Evolutionary conservation across 1,140 invertebrate genomes (phyloP).

Genomic region (Dufourea novaeangliae): DNA sequence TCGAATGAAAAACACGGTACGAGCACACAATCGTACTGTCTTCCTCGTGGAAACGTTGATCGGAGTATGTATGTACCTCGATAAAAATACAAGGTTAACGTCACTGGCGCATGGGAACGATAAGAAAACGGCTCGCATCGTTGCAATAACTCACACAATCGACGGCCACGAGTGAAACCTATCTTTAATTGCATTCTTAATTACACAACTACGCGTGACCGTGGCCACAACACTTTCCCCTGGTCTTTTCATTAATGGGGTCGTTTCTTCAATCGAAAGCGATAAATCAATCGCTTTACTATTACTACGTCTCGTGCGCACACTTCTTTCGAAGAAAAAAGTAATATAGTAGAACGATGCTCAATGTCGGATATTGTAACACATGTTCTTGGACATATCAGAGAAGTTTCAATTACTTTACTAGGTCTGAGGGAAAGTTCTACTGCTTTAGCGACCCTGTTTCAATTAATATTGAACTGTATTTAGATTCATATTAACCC

Average conservation of each 20-base stretch:
- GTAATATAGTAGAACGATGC: too few relatives aligned
- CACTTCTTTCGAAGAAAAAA: too few relatives aligned
- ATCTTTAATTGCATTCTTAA: constrained; percentile 28
- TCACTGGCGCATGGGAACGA: constrained; percentile 12
- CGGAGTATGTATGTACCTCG: neutral
- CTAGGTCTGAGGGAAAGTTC: too few relatives aligned
- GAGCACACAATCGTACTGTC: neutral
- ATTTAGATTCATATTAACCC: too few relatives aligned
- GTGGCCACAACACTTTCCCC: neutral
- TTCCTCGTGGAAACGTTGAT: constrained; percentile 2
- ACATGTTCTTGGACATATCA: too few relatives aligned
- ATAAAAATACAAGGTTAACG: constrained; percentile 47
- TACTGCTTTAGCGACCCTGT: too few relatives aligned
- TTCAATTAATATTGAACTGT: too few relatives aligned
- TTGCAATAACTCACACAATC: neutral
- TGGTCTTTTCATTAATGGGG: neutral
- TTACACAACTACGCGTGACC: neutral
- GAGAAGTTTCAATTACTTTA: too few relatives aligned
- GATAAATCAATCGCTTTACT: too few relatives aligned
- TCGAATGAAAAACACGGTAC: neutral
- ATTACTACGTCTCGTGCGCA: too few relatives aligned
- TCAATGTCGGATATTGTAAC: too few relatives aligned
- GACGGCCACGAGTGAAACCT: neutral
- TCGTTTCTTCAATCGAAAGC: neutral
- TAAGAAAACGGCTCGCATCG: constrained; percentile 18